These are phyloP conservation scores for Phataginus tetradactyla DNA, from an alignment of 2,797 vertebrate species.

Conservation along the genomic window DNA sequence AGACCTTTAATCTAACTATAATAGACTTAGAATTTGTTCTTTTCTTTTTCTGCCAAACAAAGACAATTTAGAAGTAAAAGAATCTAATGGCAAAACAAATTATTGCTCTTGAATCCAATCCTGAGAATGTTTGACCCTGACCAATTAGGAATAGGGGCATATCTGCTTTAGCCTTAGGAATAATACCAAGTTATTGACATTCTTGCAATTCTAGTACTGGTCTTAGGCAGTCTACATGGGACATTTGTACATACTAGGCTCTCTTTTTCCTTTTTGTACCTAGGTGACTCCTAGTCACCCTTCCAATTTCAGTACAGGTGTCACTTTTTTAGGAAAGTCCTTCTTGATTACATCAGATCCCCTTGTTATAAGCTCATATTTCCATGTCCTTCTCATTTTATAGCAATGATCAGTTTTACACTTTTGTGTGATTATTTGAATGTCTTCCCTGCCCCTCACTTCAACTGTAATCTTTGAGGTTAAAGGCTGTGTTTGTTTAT, in stretches of 20 bases:
- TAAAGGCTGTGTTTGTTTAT: neutral
- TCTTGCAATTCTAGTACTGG: neutral
- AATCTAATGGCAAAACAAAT: conserved; percentile 22
- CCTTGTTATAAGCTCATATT: neutral
- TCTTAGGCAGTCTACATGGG: neutral
- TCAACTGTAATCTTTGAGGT: neutral
- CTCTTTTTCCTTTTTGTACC: neutral
- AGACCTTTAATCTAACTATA: conserved; percentile 15
- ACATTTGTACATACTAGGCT: neutral
- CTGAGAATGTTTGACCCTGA: conserved; percentile 11
- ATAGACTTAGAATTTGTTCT: neutral
- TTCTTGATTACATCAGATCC: neutral
- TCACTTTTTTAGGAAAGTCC: neutral
- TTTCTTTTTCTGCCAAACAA: neutral
- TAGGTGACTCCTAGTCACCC: neutral
- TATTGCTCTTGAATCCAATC: conserved; percentile 5
- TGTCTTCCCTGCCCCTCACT: neutral
- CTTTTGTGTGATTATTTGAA: neutral
- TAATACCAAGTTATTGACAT: neutral
- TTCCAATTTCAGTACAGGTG: neutral
- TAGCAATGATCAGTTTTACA: neutral
- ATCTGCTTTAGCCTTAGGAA: neutral
- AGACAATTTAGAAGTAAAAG: conserved; percentile 39
- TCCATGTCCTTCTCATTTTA: neutral
- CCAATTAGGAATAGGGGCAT: neutral